These are phyloP conservation scores for Eutrigla gurnardus DNA, from an alignment of 2,797 vertebrate genomes.

Conservation along the genomic window DNA sequence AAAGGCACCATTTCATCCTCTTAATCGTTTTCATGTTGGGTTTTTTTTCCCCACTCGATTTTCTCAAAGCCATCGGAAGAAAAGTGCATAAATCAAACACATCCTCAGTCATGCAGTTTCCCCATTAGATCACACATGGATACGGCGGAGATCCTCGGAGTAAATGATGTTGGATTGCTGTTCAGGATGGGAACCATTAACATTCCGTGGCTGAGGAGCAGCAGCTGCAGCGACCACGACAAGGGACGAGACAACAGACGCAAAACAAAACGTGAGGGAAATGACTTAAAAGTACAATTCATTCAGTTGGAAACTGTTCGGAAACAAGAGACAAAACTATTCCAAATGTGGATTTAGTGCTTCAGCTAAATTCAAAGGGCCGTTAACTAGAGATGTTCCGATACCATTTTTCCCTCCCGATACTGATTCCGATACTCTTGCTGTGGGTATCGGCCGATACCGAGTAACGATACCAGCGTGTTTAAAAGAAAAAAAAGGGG, in stretches of 20 bases:
- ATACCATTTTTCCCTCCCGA: too few species aligned
- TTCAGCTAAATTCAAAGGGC: background rate
- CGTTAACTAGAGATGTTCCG: too few species aligned
- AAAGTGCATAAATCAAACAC: background rate
- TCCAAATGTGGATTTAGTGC: background rate
- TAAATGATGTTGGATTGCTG: constrained; percentile 19
- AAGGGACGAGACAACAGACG: constrained; percentile 6
- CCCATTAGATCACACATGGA: constrained; percentile 23
- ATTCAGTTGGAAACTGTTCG: constrained; percentile 14
- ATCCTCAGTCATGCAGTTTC: constrained; percentile 4
- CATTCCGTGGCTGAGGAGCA: constrained; percentile 35
- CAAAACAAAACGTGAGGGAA: background rate
- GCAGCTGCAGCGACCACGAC: constrained; percentile 21
- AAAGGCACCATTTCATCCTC: background rate
- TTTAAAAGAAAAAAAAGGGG: too few species aligned
- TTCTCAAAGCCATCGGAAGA: background rate
- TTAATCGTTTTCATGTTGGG: background rate
- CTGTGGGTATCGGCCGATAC: too few species aligned
- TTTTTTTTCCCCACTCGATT: background rate
- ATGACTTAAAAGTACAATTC: constrained; percentile 5
- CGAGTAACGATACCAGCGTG: too few species aligned
- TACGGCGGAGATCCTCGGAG: constrained; percentile 1
- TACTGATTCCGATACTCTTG: too few species aligned
- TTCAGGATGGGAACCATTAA: constrained; percentile 43
- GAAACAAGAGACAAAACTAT: constrained; percentile 8